Percentiles rank a stretch among this genome's conserved stretches.
phyloP scores from a whole-genome alignment of 1,140 invertebrate species.

The Venturia canescens region DNA sequence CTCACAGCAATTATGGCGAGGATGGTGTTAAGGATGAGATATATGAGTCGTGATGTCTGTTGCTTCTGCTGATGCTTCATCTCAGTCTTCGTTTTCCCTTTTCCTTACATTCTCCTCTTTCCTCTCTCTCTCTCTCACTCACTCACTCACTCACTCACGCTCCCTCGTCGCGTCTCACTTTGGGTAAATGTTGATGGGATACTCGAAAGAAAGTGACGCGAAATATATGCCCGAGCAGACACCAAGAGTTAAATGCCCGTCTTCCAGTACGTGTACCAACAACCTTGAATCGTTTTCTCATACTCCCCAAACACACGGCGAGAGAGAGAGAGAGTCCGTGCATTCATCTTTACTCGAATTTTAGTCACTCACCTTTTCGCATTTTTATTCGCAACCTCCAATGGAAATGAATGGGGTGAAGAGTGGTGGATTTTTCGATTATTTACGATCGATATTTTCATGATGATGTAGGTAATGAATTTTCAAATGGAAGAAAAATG shows the following conservation, averaged over 20 bases:
- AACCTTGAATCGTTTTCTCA: slow-evolving; percentile 40
- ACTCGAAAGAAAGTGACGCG: slow-evolving; percentile 44
- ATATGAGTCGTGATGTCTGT: slow-evolving; percentile 43
- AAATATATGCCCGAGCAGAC: slow-evolving; percentile 32
- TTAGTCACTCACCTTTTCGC: slow-evolving; percentile 49
- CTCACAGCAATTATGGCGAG: slow-evolving; percentile 46
- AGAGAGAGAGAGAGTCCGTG: neutral
- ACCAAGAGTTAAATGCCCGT: slow-evolving; percentile 30
- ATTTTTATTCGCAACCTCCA: slow-evolving; percentile 44
- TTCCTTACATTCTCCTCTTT: slow-evolving; percentile 14
- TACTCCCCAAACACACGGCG: neutral
- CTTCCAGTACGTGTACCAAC: neutral
- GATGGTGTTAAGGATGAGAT: slow-evolving; percentile 46
- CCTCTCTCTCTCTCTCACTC: neutral
- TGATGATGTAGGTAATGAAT: too few relatives aligned
- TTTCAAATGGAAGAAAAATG: too few relatives aligned
- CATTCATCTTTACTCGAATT: neutral
- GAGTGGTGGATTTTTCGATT: too few relatives aligned
- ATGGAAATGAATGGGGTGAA: too few relatives aligned
- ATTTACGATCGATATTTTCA: too few relatives aligned
- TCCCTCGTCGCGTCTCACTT: too few relatives aligned
- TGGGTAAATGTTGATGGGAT: slow-evolving; percentile 8
- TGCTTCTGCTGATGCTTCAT: slow-evolving; percentile 24
- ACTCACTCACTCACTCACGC: neutral
- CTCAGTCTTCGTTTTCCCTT: slow-evolving; percentile 6